Evolutionary conservation across 2,113 vertebrate genomes (phyloP), one percentile per base, ranked within the genome.

Genomic region (Vulpes ferrilata): DNA sequence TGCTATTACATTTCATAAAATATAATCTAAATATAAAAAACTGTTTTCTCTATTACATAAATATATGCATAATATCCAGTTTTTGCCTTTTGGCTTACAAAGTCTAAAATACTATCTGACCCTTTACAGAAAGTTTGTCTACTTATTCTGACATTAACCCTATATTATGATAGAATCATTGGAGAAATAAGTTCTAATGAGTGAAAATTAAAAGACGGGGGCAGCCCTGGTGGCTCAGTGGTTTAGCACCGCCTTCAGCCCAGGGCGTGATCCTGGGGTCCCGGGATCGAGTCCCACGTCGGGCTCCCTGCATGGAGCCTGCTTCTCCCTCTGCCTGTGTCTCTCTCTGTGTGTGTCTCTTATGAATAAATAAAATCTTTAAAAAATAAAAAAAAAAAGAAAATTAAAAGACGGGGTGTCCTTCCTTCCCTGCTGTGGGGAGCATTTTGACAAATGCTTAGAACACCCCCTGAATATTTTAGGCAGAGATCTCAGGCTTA

Each of bases 341-440:
- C 43, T 43, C 43, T 43, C 7, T 43, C 43, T 43, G 6, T 43
- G 1, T 43, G 43, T 43, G 43, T 43, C 43, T 43, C 43, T 43
- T 43, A 43, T 43, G 43, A 43, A 43, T 43, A 43, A 43, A 43
- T 43, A 43, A 43, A 43, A 43, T 43, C 6, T 43, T 43, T 43
- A 7, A 7, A 43, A 43, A 43, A 43, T 7, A 1, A 43, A 6
- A 43, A 43, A 7, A 43, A 43, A 43, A 43, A 43, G 25, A 92
- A 43, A 89, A 74, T 5, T n/a, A 38, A 74, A 80, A 73, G 8
- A 20, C 2, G 67, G 27, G 2, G 2, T 73, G 13, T 59, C 12
- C 55, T 64, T 48, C 0, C 13, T 64, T n/a, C 12, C 3, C 6
- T 65, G n/a, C n/a, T 71, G 2, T 9, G 0, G 5, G 5, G 55